phyloP scores from a whole-genome alignment of 2,888 invertebrate genomes.

The Amitus sp. region DNA sequence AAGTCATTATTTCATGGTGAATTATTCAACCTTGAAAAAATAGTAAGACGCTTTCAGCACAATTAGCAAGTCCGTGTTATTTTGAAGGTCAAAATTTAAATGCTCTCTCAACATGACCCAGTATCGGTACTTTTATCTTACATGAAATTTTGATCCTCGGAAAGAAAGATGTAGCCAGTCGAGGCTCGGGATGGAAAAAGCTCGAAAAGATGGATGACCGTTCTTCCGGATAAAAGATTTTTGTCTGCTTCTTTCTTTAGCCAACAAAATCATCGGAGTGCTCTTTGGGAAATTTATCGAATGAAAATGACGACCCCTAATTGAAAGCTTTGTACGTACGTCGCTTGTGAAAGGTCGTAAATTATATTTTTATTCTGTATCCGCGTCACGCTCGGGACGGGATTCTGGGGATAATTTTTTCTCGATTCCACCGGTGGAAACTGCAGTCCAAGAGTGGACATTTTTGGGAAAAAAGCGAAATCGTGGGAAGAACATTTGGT shows the following conservation, averaged over 20 bases:
- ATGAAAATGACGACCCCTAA: conserved; percentile 35
- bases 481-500: not conserved
- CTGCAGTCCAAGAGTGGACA: too few relatives aligned
- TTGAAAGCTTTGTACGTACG: conserved; percentile 37
- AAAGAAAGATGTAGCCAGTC: not conserved
- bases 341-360: conserved; percentile 40
- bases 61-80: too few relatives aligned
- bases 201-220: conserved; percentile 32
- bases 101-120: too few relatives aligned
- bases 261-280: conserved; percentile 45
- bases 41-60: too few relatives aligned
- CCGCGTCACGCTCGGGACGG: conserved; percentile 8
- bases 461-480: not conserved
- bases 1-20: too few relatives aligned
- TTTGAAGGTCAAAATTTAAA: too few relatives aligned
- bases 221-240: conserved; percentile 36
- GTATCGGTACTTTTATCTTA: too few relatives aligned
- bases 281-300: conserved; percentile 37
- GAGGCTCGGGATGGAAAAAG: conserved; percentile 19
- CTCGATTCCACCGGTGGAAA: too few relatives aligned
- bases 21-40: too few relatives aligned
- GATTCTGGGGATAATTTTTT: not conserved
- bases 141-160: too few relatives aligned
- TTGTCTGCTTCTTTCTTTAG: too few relatives aligned
- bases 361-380: conserved; percentile 31